phyloP scores from a whole-genome alignment of 1,140 invertebrate species.

The Campoletis sonorensis region DNA sequence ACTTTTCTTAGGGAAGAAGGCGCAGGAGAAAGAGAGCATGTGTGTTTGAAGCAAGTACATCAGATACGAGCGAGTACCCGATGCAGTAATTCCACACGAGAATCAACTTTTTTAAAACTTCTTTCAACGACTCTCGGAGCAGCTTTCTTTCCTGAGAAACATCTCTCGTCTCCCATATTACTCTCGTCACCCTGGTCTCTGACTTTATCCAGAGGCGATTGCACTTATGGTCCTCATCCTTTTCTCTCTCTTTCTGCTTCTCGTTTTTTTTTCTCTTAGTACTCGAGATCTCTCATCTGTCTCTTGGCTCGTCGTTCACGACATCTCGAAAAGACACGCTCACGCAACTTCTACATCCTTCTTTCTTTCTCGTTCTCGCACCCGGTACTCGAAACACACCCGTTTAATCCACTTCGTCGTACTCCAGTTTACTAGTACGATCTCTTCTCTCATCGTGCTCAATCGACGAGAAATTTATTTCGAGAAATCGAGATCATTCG shows the following conservation, averaged over 20 bases:
- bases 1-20: not conserved
- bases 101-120: constrained; percentile 63
- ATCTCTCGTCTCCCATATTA: constrained; percentile 50
- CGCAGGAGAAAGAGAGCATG: constrained; percentile 30
- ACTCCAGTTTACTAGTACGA: constrained; percentile 4
- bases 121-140: constrained; percentile 46
- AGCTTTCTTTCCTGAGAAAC: constrained; percentile 67
- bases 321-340: constrained; percentile 4
- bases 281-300: constrained; percentile 20
- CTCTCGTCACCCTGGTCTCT: constrained; percentile 9
- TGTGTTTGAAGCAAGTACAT: constrained; percentile 55
- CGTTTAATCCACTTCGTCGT: constrained; percentile 8
- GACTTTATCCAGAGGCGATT: constrained; percentile 27
- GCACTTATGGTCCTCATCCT: not conserved
- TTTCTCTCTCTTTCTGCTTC: constrained; percentile 4
- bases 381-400: constrained; percentile 1
- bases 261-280: not conserved
- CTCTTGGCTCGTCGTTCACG: constrained; percentile 1
- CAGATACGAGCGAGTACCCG: constrained; percentile 25
- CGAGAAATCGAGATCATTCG: not conserved
- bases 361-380: not conserved
- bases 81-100: constrained; percentile 47
- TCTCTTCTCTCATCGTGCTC: not conserved
- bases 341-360: not conserved
- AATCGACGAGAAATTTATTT: not conserved